Evolutionary conservation across 1,140 invertebrate species (phyloP).

Genomic region (Chironomus striatipennis): DNA sequence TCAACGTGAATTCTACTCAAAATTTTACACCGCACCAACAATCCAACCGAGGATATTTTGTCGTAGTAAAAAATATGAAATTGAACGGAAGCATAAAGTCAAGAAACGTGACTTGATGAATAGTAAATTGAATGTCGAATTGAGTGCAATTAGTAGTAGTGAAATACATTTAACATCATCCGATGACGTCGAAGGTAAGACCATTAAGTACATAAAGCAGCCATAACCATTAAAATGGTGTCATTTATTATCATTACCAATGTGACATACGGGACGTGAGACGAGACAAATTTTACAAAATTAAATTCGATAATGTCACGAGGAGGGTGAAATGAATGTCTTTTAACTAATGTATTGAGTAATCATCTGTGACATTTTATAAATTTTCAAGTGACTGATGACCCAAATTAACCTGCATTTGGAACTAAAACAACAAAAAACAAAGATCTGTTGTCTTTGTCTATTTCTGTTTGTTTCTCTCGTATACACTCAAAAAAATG

Average conservation of each 20-base stretch:
- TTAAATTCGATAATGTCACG: not conserved
- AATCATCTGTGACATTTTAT: not conserved
- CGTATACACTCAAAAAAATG: not conserved
- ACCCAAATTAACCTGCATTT: not conserved
- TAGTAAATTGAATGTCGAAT: not conserved
- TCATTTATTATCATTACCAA: no score
- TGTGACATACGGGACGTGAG: no score
- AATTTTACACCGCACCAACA: not conserved
- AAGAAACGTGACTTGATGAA: conserved; percentile 15
- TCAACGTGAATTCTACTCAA: not conserved
- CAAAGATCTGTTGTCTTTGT: not conserved
- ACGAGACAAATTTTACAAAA: no score
- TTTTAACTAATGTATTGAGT: no score
- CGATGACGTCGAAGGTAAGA: no score
- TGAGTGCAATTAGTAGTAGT: not conserved
- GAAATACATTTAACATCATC: not conserved
- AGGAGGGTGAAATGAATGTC: not conserved
- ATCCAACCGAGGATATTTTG: not conserved
- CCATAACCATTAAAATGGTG: no score
- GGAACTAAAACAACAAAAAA: not conserved
- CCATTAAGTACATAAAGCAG: no score
- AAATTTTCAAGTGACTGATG: not conserved
- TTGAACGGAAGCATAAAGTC: conserved; percentile 9
- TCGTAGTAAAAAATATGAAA: conserved; percentile 10
- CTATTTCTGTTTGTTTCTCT: not conserved